These are phyloP conservation scores for Carlito syrichta DNA, from an alignment of 2,113 vertebrate species.

Conservation along the genomic window DNA sequence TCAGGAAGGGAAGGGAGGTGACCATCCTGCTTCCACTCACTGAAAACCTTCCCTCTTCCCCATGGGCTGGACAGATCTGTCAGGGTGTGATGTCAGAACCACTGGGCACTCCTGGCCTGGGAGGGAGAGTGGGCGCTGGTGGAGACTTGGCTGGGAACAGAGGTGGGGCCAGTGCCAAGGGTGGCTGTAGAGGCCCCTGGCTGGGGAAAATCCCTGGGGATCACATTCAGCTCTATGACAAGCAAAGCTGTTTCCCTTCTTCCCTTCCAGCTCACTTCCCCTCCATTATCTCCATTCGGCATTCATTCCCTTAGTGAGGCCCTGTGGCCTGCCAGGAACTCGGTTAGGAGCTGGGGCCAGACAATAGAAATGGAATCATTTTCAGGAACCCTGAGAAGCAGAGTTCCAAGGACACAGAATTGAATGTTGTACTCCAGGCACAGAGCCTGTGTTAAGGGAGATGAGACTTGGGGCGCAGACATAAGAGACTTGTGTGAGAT, in stretches of 20 bases:
- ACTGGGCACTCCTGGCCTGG: neutral
- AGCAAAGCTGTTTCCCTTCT: neutral
- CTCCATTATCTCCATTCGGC: neutral
- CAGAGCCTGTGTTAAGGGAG: neutral
- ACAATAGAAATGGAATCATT: neutral
- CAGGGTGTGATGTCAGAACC: neutral
- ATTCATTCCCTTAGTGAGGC: neutral
- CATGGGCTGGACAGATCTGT: neutral
- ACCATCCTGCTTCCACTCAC: neutral
- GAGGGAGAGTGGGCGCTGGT: neutral
- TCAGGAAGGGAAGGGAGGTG: conserved; percentile 26
- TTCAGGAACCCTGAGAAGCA: neutral
- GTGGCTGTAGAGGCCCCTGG: neutral
- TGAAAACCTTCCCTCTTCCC: neutral
- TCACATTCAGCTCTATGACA: neutral
- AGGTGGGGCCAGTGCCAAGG: neutral
- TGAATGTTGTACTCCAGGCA: neutral
- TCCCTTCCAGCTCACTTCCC: conserved; percentile 11
- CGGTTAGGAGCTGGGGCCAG: neutral
- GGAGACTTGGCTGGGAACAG: neutral
- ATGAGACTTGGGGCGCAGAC: neutral
- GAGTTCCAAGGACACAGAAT: neutral
- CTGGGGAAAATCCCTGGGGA: neutral
- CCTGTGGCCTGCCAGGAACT: neutral
- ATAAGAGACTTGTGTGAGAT: neutral